These are phyloP conservation scores for Stramonita haemastoma DNA, from an alignment of 2,888 invertebrate species.

Conservation along the genomic window DNA sequence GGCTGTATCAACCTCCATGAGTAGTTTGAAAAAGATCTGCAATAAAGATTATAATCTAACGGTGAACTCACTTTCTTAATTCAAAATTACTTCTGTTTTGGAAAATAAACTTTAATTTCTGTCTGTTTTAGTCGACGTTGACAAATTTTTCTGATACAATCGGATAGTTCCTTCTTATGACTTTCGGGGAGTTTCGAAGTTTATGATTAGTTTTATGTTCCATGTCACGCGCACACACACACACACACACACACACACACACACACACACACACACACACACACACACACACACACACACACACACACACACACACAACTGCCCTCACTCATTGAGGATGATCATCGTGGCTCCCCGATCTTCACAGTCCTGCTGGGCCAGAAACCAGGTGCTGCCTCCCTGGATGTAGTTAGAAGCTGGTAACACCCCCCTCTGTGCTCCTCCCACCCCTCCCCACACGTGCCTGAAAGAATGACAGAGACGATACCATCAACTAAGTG, in stretches of 20 bases:
- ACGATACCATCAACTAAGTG: background rate
- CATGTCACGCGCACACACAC: background rate
- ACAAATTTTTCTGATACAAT: no score
- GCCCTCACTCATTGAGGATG: conserved; percentile 47
- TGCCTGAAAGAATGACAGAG: conserved; percentile 49
- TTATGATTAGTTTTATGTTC: no score
- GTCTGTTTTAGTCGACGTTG: no score
- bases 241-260: background rate
- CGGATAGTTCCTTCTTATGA: no score
- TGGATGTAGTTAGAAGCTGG: conserved; percentile 51
- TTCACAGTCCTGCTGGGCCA: conserved; percentile 57
- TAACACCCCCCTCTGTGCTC: conserved; percentile 58
- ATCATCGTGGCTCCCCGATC: conserved; percentile 55
- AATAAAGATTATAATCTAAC: no score
- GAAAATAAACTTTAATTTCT: no score
- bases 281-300: background rate
- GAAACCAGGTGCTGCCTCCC: conserved; percentile 57
- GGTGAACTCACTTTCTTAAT: no score
- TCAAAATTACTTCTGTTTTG: no score
- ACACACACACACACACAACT: background rate
- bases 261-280: background rate
- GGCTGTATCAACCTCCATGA: no score
- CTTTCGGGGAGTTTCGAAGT: no score
- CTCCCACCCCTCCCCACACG: conserved; percentile 61
- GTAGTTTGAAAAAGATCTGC: no score